These are phyloP conservation scores for Bubalus kerabau DNA, from an alignment of 2,113 vertebrate species.

Conservation along the genomic window DNA sequence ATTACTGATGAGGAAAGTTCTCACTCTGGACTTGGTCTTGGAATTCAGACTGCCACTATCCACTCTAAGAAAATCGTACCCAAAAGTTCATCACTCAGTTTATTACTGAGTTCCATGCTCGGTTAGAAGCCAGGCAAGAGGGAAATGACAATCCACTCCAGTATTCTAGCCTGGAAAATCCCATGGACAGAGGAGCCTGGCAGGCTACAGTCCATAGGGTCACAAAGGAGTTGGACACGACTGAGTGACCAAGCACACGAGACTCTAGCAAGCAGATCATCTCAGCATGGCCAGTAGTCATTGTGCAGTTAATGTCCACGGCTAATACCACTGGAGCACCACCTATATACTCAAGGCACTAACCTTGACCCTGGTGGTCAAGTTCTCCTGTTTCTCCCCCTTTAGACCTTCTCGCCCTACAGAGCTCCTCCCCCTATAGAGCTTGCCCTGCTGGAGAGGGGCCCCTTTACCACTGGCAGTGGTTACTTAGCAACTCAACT, in stretches of 20 bases:
- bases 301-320: background rate
- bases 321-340: accelerated
- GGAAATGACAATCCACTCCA: background rate
- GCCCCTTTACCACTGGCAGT: background rate
- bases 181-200: background rate
- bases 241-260: accelerated
- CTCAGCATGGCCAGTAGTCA: background rate
- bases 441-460: background rate
- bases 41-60: background rate
- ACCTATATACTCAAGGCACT: background rate
- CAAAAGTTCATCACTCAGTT: background rate
- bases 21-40: background rate
- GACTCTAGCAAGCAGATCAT: background rate
- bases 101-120: background rate
- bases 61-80: background rate
- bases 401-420: background rate
- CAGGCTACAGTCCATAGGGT: background rate
- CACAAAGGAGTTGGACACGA: background rate
- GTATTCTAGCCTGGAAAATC: background rate
- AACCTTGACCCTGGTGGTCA: accelerated
- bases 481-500: background rate
- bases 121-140: background rate
- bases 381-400: background rate
- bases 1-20: background rate
- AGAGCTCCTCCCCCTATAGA: accelerated